phyloP scores from a whole-genome alignment of 2,113 vertebrate species.

The Nibea coibor region DNA sequence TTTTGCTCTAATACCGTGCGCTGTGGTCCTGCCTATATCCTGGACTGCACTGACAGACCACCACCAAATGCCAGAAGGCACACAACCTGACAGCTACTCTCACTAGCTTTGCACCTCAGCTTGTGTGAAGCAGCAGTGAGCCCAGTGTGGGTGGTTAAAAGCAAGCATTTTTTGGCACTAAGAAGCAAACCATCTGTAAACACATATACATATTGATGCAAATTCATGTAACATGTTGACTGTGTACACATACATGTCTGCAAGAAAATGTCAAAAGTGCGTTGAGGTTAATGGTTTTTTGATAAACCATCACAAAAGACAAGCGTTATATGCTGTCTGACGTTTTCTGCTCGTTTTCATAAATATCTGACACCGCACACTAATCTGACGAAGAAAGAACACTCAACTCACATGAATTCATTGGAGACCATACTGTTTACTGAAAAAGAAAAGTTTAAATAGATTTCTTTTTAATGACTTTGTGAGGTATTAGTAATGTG shows the following conservation, averaged over 20 bases:
- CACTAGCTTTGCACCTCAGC: constrained; percentile 55
- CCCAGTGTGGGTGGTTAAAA: constrained; percentile 56
- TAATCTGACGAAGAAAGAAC: neutral
- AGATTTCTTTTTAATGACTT: neutral
- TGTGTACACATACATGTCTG: neutral
- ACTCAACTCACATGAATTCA: neutral
- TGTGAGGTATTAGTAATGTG: neutral
- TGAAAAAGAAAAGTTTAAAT: neutral
- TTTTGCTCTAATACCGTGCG: constrained; percentile 12
- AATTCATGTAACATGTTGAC: neutral
- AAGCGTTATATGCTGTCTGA: neutral
- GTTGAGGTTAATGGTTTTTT: neutral
- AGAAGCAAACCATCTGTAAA: constrained; percentile 32
- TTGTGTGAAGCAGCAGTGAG: constrained; percentile 50
- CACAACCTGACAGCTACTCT: constrained; percentile 53
- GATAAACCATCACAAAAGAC: neutral
- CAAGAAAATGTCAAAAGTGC: neutral
- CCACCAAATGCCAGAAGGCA: constrained; percentile 49
- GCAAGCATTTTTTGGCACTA: constrained; percentile 39
- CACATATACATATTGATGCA: neutral
- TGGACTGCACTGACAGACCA: constrained; percentile 35
- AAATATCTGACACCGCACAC: neutral
- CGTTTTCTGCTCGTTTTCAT: neutral
- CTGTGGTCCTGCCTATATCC: neutral
- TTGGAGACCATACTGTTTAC: neutral